Percentiles rank a stretch among this genome's conserved stretches.
These are phyloP conservation scores for Spicauda simplicius DNA, from an alignment of 2,888 invertebrate species.

Conservation along the genomic window DNA sequence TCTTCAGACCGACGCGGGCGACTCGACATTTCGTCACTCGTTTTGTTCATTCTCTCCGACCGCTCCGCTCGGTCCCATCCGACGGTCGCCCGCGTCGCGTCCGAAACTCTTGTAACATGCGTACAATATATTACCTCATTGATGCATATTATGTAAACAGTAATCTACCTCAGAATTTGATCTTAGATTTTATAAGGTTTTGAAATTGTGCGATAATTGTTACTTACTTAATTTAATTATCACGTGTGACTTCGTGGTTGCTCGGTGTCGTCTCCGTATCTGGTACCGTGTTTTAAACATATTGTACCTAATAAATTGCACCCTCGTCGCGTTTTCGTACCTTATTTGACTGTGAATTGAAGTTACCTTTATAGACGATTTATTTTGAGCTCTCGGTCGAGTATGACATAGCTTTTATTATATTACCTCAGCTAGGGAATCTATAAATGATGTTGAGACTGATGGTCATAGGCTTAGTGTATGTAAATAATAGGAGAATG, in stretches of 20 bases:
- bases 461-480: slow-evolving; percentile 82
- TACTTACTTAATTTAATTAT: slow-evolving; percentile 70
- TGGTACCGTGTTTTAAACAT: slow-evolving; percentile 72
- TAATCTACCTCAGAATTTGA: slow-evolving; percentile 82
- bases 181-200: slow-evolving; percentile 81
- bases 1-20: slow-evolving; percentile 57
- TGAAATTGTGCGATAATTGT: slow-evolving; percentile 80
- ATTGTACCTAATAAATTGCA: slow-evolving; percentile 62
- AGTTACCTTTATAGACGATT: slow-evolving; percentile 78
- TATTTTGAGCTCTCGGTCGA: slow-evolving; percentile 73
- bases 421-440: slow-evolving; percentile 75
- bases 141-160: slow-evolving; percentile 80
- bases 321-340: slow-evolving; percentile 63
- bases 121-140: slow-evolving; percentile 80
- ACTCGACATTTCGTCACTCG: slow-evolving; percentile 41
- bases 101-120: slow-evolving; percentile 59
- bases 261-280: slow-evolving; percentile 68
- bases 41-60: slow-evolving; percentile 16
- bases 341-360: slow-evolving; percentile 76
- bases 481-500: slow-evolving; percentile 84
- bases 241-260: slow-evolving; percentile 77
- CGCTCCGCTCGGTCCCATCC: slow-evolving; percentile 36
- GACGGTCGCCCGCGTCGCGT: slow-evolving; percentile 40
- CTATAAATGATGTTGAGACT: slow-evolving; percentile 80
- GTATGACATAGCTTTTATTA: slow-evolving; percentile 71